Evolutionary conservation across 1,140 invertebrate genomes (phyloP).

Genomic region (Pissodes strobi): DNA sequence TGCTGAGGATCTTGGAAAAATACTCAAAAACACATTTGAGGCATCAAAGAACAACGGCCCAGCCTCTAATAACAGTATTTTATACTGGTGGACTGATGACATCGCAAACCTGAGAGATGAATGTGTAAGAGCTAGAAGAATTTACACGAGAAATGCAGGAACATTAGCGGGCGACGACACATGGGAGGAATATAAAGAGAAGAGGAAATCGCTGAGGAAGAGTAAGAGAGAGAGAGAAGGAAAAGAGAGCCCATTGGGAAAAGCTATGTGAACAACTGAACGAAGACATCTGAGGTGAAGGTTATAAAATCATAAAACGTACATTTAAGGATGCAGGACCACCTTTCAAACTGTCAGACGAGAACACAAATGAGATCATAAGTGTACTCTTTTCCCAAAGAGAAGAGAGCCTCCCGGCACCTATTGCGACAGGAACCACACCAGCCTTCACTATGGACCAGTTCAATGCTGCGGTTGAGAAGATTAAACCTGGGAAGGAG

Average conservation of each 20-base stretch:
- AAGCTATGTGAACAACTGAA: conserved; percentile 32
- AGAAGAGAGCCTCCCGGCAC: too few relatives aligned
- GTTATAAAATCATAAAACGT: too few relatives aligned
- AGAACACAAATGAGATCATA: too few relatives aligned
- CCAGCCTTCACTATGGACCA: too few relatives aligned
- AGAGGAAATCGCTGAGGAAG: background rate
- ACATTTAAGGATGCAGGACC: too few relatives aligned
- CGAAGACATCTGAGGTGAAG: conserved; percentile 31
- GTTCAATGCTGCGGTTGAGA: too few relatives aligned
- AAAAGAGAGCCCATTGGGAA: conserved; percentile 13
- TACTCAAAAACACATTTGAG: background rate
- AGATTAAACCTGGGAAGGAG: too few relatives aligned
- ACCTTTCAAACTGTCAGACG: too few relatives aligned
- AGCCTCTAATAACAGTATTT: too few relatives aligned
- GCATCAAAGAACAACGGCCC: too few relatives aligned
- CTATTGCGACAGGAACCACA: too few relatives aligned
- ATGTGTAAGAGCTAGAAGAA: conserved; percentile 1
- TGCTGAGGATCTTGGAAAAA: background rate
- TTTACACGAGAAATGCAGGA: background rate
- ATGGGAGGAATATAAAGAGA: conserved; percentile 1
- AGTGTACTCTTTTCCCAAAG: too few relatives aligned
- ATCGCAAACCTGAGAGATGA: background rate
- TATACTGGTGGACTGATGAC: conserved; percentile 10
- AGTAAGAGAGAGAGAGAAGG: background rate
- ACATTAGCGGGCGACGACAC: background rate